phyloP scores from a whole-genome alignment of 1,140 invertebrate genomes.

The Theocolax elegans region DNA sequence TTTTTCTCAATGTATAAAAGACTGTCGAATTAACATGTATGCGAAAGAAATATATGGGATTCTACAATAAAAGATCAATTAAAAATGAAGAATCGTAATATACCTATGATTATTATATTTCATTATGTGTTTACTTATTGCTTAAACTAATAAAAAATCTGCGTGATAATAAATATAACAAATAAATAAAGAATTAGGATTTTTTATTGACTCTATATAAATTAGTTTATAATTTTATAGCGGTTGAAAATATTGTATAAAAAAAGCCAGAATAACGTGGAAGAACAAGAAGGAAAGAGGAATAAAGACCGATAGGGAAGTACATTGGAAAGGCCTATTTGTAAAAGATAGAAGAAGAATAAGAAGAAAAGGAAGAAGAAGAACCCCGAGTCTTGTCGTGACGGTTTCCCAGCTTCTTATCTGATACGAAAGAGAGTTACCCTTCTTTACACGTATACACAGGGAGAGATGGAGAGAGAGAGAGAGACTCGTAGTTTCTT shows the following conservation, averaged over 20 bases:
- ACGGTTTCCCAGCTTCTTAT: conserved; percentile 42
- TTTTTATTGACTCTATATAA: not conserved
- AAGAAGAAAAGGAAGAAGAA: not conserved
- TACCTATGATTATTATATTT: too few relatives aligned
- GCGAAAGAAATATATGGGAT: too few relatives aligned
- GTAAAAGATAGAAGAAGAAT: conserved; percentile 11
- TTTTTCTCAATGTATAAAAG: too few relatives aligned
- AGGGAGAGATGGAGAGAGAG: too few relatives aligned
- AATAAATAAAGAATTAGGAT: not conserved
- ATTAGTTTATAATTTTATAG: not conserved
- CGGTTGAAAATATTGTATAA: not conserved
- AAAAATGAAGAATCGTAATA: too few relatives aligned
- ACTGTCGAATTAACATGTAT: too few relatives aligned
- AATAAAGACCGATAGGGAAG: conserved; percentile 10
- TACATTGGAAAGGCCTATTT: conserved; percentile 23
- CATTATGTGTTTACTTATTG: too few relatives aligned
- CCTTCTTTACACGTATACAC: conserved; percentile 6
- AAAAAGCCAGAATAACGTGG: not conserved
- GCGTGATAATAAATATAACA: too few relatives aligned
- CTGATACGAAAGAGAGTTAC: conserved; percentile 28
- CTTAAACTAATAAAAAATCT: too few relatives aligned
- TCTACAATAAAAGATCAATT: too few relatives aligned
- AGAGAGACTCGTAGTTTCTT: too few relatives aligned
- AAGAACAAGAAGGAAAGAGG: not conserved
- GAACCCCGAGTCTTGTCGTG: not conserved